Evolutionary conservation across 1,140 invertebrate species (phyloP).

Genomic region (Sminthurinus signatus): DNA sequence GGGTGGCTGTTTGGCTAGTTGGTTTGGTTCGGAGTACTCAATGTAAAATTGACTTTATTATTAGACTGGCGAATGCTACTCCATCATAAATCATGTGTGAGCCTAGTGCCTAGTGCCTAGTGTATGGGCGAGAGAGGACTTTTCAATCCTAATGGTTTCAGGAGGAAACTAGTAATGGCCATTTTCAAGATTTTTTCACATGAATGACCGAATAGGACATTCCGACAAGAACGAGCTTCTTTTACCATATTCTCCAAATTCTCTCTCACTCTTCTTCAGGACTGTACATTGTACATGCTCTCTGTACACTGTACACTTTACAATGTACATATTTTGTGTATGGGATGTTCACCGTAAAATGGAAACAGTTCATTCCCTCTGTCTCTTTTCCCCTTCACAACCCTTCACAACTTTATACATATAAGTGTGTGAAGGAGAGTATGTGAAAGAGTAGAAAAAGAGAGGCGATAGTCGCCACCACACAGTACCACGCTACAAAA

Average conservation of each 20-base stretch:
- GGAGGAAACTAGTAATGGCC: constrained; percentile 34
- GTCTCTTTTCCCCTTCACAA: neutral
- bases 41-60: constrained; percentile 39
- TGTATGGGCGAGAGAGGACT: constrained; percentile 10
- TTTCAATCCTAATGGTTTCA: constrained; percentile 29
- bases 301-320: too few species aligned
- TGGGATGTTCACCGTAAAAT: constrained; percentile 24
- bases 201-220: constrained; percentile 39
- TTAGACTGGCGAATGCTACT: constrained; percentile 31
- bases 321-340: too few species aligned
- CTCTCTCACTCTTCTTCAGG: too few species aligned
- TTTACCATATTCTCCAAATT: too few species aligned
- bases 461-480: too few species aligned
- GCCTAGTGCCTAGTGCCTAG: neutral
- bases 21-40: constrained; percentile 11
- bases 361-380: constrained; percentile 26
- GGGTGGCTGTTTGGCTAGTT: too few species aligned
- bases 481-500: too few species aligned
- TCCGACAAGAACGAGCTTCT: constrained; percentile 21
- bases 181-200: constrained; percentile 38
- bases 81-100: constrained; percentile 25
- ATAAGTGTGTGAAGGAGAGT: neutral
- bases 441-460: too few species aligned
- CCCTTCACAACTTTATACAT: too few species aligned
- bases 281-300: too few species aligned